A percentile compares a stretch with the other conserved stretches of the same genome.
phyloP scores from a whole-genome alignment of 2,113 vertebrate species.

The Nyctereutes procyonoides region DNA sequence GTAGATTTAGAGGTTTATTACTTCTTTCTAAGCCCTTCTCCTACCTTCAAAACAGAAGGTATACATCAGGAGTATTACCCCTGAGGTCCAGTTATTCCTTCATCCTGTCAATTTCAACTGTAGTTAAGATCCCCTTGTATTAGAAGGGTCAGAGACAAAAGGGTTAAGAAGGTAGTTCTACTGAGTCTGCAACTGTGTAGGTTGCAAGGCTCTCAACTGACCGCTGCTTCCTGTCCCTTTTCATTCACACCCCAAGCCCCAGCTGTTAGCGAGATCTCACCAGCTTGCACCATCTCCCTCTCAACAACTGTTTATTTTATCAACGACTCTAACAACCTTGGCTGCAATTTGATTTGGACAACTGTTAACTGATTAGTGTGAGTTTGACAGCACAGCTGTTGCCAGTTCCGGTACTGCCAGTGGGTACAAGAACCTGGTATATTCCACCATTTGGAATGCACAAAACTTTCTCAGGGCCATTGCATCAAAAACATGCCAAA shows the following conservation, averaged over 20 bases:
- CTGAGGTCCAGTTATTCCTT: background rate
- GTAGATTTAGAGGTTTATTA: background rate
- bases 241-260: background rate
- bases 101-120: background rate
- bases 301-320: slow-evolving; percentile 23
- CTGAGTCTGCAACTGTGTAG: background rate
- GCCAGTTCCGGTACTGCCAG: background rate
- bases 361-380: slow-evolving; percentile 43
- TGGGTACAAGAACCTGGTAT: background rate
- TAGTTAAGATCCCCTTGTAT: background rate
- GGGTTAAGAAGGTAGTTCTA: background rate
- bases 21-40: background rate
- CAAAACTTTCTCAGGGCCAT: background rate
- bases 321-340: slow-evolving; percentile 24
- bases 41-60: background rate
- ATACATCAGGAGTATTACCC: background rate
- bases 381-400: slow-evolving; percentile 22
- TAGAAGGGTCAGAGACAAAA: background rate
- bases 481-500: background rate
- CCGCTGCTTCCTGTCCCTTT: background rate
- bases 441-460: background rate
- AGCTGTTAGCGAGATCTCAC: background rate
- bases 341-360: slow-evolving; percentile 45
- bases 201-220: background rate
- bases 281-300: background rate